Evolutionary conservation across 2,888 invertebrate genomes (phyloP).

Genomic region (Platycheirus albimanus): DNA sequence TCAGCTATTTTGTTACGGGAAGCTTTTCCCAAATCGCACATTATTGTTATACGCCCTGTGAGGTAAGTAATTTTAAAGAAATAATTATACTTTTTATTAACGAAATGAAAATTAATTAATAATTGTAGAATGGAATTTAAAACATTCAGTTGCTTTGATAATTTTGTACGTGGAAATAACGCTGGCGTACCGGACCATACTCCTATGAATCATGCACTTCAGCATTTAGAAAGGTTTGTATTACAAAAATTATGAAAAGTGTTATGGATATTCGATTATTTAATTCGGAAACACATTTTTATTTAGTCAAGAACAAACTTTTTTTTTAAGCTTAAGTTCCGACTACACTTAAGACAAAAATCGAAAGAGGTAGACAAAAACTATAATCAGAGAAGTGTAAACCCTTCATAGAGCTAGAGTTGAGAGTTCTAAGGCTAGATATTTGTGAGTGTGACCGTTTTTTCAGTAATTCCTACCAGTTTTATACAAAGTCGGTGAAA

Average conservation of each 20-base stretch:
- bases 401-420: no score
- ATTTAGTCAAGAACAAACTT: no score
- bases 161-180: constrained; percentile 92
- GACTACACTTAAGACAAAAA: no score
- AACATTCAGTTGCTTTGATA: constrained; percentile 93
- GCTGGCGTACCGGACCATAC: constrained; percentile 92
- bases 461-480: no score
- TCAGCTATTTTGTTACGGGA: constrained; percentile 87
- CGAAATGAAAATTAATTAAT: neutral
- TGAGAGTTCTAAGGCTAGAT: no score
- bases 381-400: no score
- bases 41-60: constrained; percentile 89
- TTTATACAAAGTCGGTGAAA: no score
- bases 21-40: constrained; percentile 88
- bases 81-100: constrained; percentile 4
- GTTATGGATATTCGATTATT: no score
- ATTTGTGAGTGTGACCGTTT: no score
- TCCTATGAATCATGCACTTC: constrained; percentile 88
- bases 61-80: constrained; percentile 83
- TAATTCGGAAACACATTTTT: no score
- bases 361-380: no score
- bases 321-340: no score
- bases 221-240: constrained; percentile 88
- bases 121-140: constrained; percentile 88
- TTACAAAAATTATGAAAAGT: neutral